Evolutionary conservation across 2,888 invertebrate genomes (phyloP).

Genomic region (Dione vanillae): DNA sequence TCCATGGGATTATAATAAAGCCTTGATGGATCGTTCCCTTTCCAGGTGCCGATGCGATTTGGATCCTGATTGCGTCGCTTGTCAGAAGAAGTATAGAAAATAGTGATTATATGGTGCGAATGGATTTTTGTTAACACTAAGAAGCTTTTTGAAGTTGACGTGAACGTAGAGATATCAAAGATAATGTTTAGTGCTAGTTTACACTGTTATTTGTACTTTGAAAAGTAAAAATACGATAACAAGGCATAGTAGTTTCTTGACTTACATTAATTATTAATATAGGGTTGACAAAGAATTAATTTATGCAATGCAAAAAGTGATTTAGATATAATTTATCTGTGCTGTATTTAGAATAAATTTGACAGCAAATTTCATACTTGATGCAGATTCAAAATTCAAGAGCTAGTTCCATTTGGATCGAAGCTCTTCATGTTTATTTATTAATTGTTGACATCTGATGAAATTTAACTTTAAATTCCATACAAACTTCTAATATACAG

Average conservation of each 20-base stretch:
- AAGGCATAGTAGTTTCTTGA: too few species aligned
- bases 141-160: background rate
- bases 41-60: slow-evolving; percentile 68
- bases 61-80: slow-evolving; percentile 59
- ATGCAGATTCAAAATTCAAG: slow-evolving; percentile 35
- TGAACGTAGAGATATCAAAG: background rate
- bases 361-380: slow-evolving; percentile 27
- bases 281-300: too few species aligned
- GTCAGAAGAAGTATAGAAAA: slow-evolving; percentile 44
- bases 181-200: too few species aligned
- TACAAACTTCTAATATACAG: slow-evolving; percentile 23
- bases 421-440: slow-evolving; percentile 37
- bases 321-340: too few species aligned
- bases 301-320: too few species aligned
- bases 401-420: slow-evolving; percentile 31
- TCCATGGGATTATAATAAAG: slow-evolving; percentile 67
- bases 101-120: slow-evolving; percentile 18
- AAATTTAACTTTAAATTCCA: slow-evolving; percentile 41
- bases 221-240: too few species aligned
- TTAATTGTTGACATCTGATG: slow-evolving; percentile 35
- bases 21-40: slow-evolving; percentile 63
- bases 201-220: too few species aligned
- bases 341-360: background rate
- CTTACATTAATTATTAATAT: too few species aligned
- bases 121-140: background rate